Evolutionary conservation across 1,140 invertebrate genomes (phyloP), one percentile per base, ranked within the genome.

Genomic region (Trichonephila clavipes): DNA sequence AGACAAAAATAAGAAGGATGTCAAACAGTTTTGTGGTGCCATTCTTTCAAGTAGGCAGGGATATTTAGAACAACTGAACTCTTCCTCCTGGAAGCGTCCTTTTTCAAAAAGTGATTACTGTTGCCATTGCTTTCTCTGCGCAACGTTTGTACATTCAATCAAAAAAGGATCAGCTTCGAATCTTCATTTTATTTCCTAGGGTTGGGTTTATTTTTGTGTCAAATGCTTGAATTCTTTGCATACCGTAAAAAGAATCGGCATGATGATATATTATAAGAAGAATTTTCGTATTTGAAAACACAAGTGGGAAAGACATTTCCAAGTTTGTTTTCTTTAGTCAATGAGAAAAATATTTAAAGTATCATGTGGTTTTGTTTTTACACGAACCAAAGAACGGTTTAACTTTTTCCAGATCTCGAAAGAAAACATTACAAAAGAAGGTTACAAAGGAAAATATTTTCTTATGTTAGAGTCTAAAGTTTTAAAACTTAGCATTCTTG

Each of bases 31-130:
- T 18, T 34, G 34, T 34, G 24, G 18, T 14, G 28, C 18, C 28
- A 16, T 77, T 28, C 4, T 77, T 28, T 40, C 64, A 28, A 40
- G 69, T 18, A 18, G 16, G 28, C 4, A 40, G 28, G 28, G 12
- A 34, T 24, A 28, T 18, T 77, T 34, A 77, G 34, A 28, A 77
- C 24, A 34, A 28, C 69, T 18, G 28, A 77, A 34, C 6, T 77
- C 24, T 69, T 69, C 64, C 10, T 4, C n/a, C 21, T 18, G 18
- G 18, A 77, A 16, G 18, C 18, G 69, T 77, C 3, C 28, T 28
- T 77, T 77, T 28, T 77, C 28, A 77, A 77, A 77, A 77, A 77
- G 34, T 34, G 69, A 77, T 77, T 77, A 77, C 69, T 28, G 28
- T 28, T 28, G 69, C 1, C 69, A 77, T 77, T 28, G 12, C 69